Evolutionary conservation across 2,113 vertebrate genomes (phyloP), one percentile per base, ranked within the genome.

Genomic region (Drymodes brunneopygia): DNA sequence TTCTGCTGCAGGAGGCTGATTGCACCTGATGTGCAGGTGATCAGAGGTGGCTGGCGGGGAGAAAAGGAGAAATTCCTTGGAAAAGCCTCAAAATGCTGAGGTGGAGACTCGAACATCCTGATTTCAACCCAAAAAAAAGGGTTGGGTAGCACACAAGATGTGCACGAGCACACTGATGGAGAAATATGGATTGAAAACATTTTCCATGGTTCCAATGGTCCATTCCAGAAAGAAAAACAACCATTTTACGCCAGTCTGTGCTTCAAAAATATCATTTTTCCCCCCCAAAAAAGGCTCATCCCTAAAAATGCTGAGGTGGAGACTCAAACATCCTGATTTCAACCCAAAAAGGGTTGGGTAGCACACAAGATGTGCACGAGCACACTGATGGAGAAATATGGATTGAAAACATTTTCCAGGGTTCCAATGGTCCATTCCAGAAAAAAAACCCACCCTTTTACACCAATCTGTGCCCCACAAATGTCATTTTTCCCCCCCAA

Each of bases 351-450:
- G 15, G 0, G 6, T 4, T 35, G 15, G 38, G 9, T 9, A 24
- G 23, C n/a, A 38, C 38, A 38, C 38, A 38, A 38, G 38, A 38
- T 38, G 38, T 38, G 38, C 38, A 38, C 38, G 11, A 38, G 38
- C 38, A 42, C 15, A 12, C 15, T 61, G 40, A 19, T 8, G 36
- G 45, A 44, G 80, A 51, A 71, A 31, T 61, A 13, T 0, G 0
- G 29, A 48, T 28, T 48, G 10, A 13, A 33, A 45, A 29, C 2
- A 0, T 42, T 70, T 54, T 40, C 8, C 27, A 35, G 18, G n/a
- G n/a, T 72, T 45, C 29, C 28, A 20, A n/a, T 0, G 0, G 18
- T 24, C 10, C 9, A 14, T 3, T n/a, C 10, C 19, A 38, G 8
- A 11, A 72, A 74, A 58, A 50, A 9, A 4, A 0, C 2, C 6